Base-by-base conservation (phyloP, 2,888 invertebrate genomes). In the Hydropsyche betteni region DNA sequence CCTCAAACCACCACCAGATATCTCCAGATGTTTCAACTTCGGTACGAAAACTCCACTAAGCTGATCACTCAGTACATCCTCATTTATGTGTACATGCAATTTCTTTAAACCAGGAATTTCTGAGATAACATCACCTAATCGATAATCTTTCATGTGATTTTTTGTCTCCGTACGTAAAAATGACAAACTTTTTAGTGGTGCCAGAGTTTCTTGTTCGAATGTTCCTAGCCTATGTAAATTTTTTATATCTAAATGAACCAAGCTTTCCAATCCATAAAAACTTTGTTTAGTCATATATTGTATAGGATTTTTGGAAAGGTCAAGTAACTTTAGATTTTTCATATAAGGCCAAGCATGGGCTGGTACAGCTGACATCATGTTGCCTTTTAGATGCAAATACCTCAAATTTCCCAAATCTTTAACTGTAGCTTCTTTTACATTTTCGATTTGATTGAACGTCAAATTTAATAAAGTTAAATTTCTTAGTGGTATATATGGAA, bases 291-390 rank as follows among this genome's bases (percentile, higher is more conserved):
- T 88, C 77, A 95, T 88, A 82, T 91, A 90, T 86, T 93, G 87
- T 77, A 96, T 90, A 7, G 94, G 94, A 86, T 97, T 97, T 82
- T 90, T 90, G 0, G 95, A 94, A 74, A 96, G 83, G 83, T 95
- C 94, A 74, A 97, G 86, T 68, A 90, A 88, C 79, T 94, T 91
- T 79, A 97, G 88, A 78, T 91, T 89, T 76, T 88, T 90, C 79
- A 95, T 88, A 82, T 92, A 86, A 81, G 90, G 87, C 91, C 94
- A 94, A 80, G 91, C 89, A 79, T 93, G 90, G 82, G 91, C 90
- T 80, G 94, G 94, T 82, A 94, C 88, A 80, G 92, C 90, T 74
- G 88, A 89, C 78, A 96, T 85, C 81, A 91, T 91, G 86, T 96
- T 96, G 83, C 92, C 89, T 79, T 93, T 91, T 80, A 96, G 85